Conservation (phyloP, 1,140 invertebrate species). For the Zaprionus taronus region DNA sequence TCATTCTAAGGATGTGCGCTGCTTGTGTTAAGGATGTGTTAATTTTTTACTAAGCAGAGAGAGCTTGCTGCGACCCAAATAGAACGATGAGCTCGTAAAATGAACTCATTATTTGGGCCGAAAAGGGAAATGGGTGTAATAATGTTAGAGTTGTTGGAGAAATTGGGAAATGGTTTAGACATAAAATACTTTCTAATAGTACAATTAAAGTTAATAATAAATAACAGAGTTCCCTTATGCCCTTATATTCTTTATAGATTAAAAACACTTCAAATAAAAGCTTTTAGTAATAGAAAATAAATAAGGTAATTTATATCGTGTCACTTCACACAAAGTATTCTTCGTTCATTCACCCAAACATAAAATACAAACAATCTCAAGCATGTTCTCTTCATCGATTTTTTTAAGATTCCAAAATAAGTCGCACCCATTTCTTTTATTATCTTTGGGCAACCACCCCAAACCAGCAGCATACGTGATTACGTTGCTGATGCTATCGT, state of each 20-base stretch:
- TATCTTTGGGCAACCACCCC: conserved; percentile 17
- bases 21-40: conserved; percentile 66
- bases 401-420: conserved; percentile 25
- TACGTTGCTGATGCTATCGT: not conserved
- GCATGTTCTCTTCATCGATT: conserved; percentile 20
- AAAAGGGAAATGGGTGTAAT: not conserved
- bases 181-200: no score
- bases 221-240: no score
- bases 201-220: no score
- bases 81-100: not conserved
- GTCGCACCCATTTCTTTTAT: not conserved
- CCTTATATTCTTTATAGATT: no score
- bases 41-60: conserved; percentile 64
- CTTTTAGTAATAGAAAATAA: not conserved
- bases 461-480: conserved; percentile 3
- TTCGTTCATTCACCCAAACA: conserved; percentile 1
- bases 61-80: conserved; percentile 23
- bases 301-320: not conserved
- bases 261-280: not conserved
- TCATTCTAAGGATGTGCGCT: conserved; percentile 28
- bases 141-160: not conserved
- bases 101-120: conserved; percentile 7
- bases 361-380: not conserved
- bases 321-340: not conserved
- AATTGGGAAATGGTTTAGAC: not conserved